phyloP scores from a whole-genome alignment of 1,140 invertebrate species.

The Orius insidiosus region DNA sequence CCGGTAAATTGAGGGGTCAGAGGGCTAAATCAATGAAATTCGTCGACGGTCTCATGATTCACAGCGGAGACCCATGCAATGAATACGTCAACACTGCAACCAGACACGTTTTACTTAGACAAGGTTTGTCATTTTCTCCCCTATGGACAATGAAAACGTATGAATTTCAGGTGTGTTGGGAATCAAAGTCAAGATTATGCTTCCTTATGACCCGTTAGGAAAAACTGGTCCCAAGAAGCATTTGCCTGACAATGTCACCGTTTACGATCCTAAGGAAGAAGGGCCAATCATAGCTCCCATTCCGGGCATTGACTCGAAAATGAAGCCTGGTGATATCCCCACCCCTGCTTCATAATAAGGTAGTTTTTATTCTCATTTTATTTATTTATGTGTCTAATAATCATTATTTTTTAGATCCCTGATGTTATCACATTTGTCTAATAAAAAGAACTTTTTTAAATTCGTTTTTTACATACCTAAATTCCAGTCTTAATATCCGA shows the following conservation, averaged over 20 bases:
- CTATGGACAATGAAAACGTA: too few relatives aligned
- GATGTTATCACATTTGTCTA: too few relatives aligned
- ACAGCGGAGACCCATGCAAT: conserved; percentile 95
- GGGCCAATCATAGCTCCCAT: neutral
- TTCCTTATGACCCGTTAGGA: conserved; percentile 47
- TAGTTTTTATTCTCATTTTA: too few relatives aligned
- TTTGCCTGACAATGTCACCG: conserved; percentile 45
- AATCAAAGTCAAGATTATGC: conserved; percentile 62
- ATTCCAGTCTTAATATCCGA: too few relatives aligned
- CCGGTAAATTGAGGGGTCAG: conserved; percentile 95
- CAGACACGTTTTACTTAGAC: conserved; percentile 88
- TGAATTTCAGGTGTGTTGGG: conserved; percentile 43
- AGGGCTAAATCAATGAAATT: conserved; percentile 99
- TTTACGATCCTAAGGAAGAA: conserved; percentile 38
- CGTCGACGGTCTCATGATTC: conserved; percentile 99
- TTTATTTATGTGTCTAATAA: too few relatives aligned
- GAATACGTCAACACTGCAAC: conserved; percentile 98
- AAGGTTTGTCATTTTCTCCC: conserved; percentile 48
- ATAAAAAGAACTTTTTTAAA: too few relatives aligned
- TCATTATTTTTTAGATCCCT: too few relatives aligned
- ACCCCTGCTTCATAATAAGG: too few relatives aligned
- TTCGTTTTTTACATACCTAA: too few relatives aligned
- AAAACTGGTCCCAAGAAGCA: conserved; percentile 50
- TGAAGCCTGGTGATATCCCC: neutral
- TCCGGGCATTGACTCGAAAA: neutral